These are phyloP conservation scores for Styela plicata DNA, from an alignment of 23 tunicate species.

Conservation along the genomic window DNA sequence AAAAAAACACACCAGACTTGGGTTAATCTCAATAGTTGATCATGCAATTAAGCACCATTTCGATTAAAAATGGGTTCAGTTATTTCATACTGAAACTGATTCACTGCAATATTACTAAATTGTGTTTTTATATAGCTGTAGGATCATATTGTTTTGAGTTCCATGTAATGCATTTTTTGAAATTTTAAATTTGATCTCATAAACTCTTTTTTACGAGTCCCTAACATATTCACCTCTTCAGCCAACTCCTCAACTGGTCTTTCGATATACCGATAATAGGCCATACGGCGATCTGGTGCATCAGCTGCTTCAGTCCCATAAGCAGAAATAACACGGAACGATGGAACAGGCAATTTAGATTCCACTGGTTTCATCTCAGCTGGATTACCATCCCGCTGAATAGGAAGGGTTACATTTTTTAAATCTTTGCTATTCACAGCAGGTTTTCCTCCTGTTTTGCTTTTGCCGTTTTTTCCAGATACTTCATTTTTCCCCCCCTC, in stretches of 20 bases:
- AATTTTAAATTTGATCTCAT: no score
- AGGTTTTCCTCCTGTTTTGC: slow-evolving; percentile 19
- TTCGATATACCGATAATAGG: slow-evolving; percentile 89
- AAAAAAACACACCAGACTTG: no score
- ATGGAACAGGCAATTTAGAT: slow-evolving; percentile 55
- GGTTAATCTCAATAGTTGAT: no score
- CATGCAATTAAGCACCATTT: no score
- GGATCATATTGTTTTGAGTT: no score
- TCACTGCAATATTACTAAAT: no score
- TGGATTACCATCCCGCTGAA: neutral
- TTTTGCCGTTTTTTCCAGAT: neutral
- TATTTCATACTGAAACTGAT: no score
- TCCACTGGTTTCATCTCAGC: slow-evolving; percentile 24
- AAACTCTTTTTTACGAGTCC: no score
- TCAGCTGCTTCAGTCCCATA: slow-evolving; percentile 52
- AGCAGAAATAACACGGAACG: slow-evolving; percentile 51
- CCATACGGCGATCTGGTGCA: slow-evolving; percentile 56
- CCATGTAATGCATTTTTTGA: no score
- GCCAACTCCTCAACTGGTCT: slow-evolving; percentile 71
- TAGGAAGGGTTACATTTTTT: slow-evolving; percentile 40
- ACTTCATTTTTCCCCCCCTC: neutral
- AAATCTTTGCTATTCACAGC: slow-evolving; percentile 51
- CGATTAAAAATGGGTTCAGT: no score
- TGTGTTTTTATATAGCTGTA: no score
- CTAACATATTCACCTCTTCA: slow-evolving; percentile 77